Conservation (phyloP, 1,140 invertebrate species). For the Dinoponera quadriceps region DNA sequence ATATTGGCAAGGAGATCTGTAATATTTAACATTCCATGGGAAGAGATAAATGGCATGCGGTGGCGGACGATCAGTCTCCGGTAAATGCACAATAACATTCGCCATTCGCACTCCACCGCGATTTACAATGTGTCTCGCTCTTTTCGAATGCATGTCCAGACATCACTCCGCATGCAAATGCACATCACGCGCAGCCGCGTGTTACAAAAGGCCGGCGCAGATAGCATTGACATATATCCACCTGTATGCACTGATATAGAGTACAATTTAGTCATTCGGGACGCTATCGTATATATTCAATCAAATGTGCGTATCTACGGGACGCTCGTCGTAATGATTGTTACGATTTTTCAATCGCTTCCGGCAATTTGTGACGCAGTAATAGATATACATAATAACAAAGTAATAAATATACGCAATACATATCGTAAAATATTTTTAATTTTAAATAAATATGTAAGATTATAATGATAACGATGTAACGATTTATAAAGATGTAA, state of each 20-base stretch:
- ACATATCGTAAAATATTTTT: neutral
- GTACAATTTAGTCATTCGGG: conserved; percentile 68
- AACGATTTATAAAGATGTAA: too few relatives aligned
- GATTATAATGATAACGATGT: too few relatives aligned
- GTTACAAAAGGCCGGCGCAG: conserved; percentile 59
- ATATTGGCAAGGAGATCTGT: conserved; percentile 34
- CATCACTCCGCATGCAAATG: conserved; percentile 59
- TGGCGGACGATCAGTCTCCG: conserved; percentile 14
- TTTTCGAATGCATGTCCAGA: conserved; percentile 47
- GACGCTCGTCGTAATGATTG: neutral
- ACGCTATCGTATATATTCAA: conserved; percentile 67
- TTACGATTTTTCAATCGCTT: conserved; percentile 13
- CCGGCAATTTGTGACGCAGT: neutral
- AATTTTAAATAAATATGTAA: too few relatives aligned
- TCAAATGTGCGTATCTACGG: neutral
- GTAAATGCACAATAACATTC: conserved; percentile 57
- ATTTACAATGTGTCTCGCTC: conserved; percentile 44
- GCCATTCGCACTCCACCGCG: conserved; percentile 32
- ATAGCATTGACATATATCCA: conserved; percentile 67
- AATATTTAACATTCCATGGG: conserved; percentile 33
- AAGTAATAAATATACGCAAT: neutral
- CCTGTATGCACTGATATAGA: conserved; percentile 63
- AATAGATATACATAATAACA: neutral
- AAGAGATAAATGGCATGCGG: conserved; percentile 34
- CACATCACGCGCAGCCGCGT: conserved; percentile 61